Conservation (phyloP, 2,888 invertebrate species). For the Thyatira batis region DNA sequence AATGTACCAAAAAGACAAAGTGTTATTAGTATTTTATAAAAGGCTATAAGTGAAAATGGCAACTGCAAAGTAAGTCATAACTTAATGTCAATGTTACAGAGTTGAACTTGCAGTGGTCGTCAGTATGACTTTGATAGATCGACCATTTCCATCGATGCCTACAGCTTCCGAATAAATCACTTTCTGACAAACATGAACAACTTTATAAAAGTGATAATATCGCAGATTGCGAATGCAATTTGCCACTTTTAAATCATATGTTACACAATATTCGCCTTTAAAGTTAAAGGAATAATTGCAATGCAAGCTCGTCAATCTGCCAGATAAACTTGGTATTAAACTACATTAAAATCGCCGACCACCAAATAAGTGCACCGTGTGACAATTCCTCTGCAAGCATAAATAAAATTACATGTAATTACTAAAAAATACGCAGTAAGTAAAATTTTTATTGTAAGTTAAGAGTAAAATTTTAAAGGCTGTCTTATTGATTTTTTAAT, state of each 20-base stretch:
- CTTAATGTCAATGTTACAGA: background rate
- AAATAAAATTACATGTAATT: slow-evolving; percentile 59
- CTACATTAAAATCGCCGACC: slow-evolving; percentile 51
- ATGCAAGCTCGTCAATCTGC: slow-evolving; percentile 26
- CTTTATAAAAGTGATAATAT: slow-evolving; percentile 56
- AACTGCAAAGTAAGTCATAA: background rate
- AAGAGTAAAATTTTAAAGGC: slow-evolving; percentile 31
- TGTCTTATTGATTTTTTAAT: slow-evolving; percentile 53
- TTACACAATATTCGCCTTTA: slow-evolving; percentile 37
- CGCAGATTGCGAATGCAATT: slow-evolving; percentile 18
- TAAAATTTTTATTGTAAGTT: slow-evolving; percentile 14
- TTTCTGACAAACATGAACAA: slow-evolving; percentile 49
- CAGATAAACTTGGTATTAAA: slow-evolving; percentile 33
- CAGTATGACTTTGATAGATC: slow-evolving; percentile 24
- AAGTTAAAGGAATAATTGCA: slow-evolving; percentile 27
- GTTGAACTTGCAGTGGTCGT: background rate
- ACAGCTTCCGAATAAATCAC: slow-evolving; percentile 44
- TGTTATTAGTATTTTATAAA: background rate
- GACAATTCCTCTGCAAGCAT: slow-evolving; percentile 47
- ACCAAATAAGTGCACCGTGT: slow-evolving; percentile 51
- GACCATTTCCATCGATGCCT: slow-evolving; percentile 27
- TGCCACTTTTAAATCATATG: slow-evolving; percentile 14
- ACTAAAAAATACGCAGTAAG: slow-evolving; percentile 31
- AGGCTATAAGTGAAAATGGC: background rate
- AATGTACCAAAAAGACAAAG: slow-evolving; percentile 17